Conservation (phyloP, 2,888 invertebrate species). For the Caenorhabditis sp. region DNA sequence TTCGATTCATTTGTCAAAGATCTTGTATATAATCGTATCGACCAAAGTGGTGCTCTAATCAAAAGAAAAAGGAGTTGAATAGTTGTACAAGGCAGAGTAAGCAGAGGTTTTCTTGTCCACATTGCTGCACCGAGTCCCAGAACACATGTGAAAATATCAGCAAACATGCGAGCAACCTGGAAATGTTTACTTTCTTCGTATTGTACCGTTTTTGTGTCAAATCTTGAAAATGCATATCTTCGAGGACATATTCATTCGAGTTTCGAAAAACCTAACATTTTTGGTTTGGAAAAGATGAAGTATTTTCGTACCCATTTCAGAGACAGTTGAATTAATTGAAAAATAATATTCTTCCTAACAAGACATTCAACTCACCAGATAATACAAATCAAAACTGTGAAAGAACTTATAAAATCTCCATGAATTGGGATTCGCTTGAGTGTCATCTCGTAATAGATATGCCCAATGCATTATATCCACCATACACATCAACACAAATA, state of each 20-base stretch:
- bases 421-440: conserved; percentile 47
- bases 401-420: conserved; percentile 58
- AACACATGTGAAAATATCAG: conserved; percentile 60
- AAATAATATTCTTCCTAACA: too few relatives aligned
- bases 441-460: conserved; percentile 56
- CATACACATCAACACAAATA: conserved; percentile 54
- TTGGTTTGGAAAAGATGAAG: too few relatives aligned
- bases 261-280: too few relatives aligned
- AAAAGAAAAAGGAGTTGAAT: conserved; percentile 54
- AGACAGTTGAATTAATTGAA: too few relatives aligned
- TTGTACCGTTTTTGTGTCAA: too few relatives aligned
- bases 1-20: conserved; percentile 25
- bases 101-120: conserved; percentile 59
- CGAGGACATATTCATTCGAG: too few relatives aligned
- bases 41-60: conserved; percentile 53
- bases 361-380: conserved; percentile 34
- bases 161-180: conserved; percentile 57
- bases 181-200: too few relatives aligned
- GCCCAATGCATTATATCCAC: conserved; percentile 62
- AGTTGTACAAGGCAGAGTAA: conserved; percentile 56
- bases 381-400: conserved; percentile 51
- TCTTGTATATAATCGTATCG: conserved; percentile 43
- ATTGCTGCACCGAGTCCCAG: conserved; percentile 61
- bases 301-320: too few relatives aligned
- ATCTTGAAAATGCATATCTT: too few relatives aligned